These are phyloP conservation scores for Latrodectus elegans DNA, from an alignment of 2,888 invertebrate genomes.

Conservation along the genomic window DNA sequence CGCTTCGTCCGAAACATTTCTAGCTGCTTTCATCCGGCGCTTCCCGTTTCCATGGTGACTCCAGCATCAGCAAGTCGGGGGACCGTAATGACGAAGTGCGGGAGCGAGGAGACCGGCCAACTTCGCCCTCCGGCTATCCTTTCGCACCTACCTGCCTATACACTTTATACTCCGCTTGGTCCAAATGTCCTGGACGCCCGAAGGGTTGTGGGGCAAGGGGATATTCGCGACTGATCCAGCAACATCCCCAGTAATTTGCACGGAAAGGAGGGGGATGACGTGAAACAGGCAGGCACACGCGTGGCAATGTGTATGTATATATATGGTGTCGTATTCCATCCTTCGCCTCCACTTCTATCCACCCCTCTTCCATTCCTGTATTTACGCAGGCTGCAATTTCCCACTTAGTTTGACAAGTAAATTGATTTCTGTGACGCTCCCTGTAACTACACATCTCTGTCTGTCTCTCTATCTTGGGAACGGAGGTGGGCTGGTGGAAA, in stretches of 20 bases:
- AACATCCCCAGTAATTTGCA: slow-evolving; percentile 61
- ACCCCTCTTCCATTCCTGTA: slow-evolving; percentile 49
- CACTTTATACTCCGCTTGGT: slow-evolving; percentile 53
- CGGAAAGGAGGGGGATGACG: slow-evolving; percentile 9
- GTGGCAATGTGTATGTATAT: slow-evolving; percentile 17
- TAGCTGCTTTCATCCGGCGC: slow-evolving; percentile 49
- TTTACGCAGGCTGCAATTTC: slow-evolving; percentile 70
- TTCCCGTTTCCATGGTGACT: slow-evolving; percentile 48
- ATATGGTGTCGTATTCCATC: slow-evolving; percentile 13
- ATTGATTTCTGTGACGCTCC: slow-evolving; percentile 69
- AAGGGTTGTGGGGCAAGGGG: slow-evolving; percentile 32
- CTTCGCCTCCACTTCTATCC: slow-evolving; percentile 24
- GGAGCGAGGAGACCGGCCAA: slow-evolving; percentile 28
- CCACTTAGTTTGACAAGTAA: slow-evolving; percentile 71
- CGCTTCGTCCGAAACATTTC: slow-evolving; percentile 14
- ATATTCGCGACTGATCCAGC: slow-evolving; percentile 15
- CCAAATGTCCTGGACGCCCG: slow-evolving; percentile 39
- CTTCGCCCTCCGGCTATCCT: slow-evolving; percentile 47
- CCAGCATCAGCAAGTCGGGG: slow-evolving; percentile 65
- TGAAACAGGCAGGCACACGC: neutral
- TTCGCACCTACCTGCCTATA: slow-evolving; percentile 60
- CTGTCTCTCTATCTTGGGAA: neutral
- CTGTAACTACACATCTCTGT: slow-evolving; percentile 8
- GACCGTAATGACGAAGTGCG: slow-evolving; percentile 32
- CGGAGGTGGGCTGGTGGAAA: neutral